Percentiles rank a stretch among this genome's conserved stretches.
Evolutionary conservation across 1,140 invertebrate species (phyloP).

Genomic region (Drosophila ananassae): DNA sequence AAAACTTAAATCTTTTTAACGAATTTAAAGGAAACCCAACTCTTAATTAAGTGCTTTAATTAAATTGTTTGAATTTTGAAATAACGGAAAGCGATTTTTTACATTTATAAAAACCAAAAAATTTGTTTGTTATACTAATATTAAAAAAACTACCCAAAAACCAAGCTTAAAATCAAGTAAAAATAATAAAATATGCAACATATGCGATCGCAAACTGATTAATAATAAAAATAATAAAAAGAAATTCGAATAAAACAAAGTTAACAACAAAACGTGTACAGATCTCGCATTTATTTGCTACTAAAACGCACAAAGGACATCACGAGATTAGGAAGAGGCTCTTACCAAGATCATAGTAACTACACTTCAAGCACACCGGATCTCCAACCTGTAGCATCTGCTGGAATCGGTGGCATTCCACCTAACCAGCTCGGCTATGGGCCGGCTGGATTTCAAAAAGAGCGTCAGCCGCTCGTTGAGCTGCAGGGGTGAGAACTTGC

Average conservation of each 20-base stretch:
- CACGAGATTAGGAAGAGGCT: slow-evolving; percentile 15
- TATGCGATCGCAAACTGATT: slow-evolving; percentile 50
- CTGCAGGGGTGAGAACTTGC: slow-evolving; percentile 77
- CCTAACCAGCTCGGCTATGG: slow-evolving; percentile 72
- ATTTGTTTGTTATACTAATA: slow-evolving; percentile 69
- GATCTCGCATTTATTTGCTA: slow-evolving; percentile 67
- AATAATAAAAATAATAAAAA: slow-evolving; percentile 34
- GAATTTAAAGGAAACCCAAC: slow-evolving; percentile 71
- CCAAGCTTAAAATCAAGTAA: slow-evolving; percentile 51
- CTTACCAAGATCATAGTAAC: neutral
- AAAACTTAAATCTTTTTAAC: slow-evolving; percentile 70
- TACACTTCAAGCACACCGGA: slow-evolving; percentile 61
- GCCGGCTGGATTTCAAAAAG: slow-evolving; percentile 78
- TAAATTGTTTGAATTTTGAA: slow-evolving; percentile 71
- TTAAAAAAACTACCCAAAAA: slow-evolving; percentile 48
- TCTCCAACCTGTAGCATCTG: slow-evolving; percentile 73
- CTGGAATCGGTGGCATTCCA: slow-evolving; percentile 77
- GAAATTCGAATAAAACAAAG: slow-evolving; percentile 51
- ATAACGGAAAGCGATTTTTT: slow-evolving; percentile 65
- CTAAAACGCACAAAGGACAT: slow-evolving; percentile 72
- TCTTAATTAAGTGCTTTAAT: slow-evolving; percentile 44
- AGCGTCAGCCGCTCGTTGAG: slow-evolving; percentile 74
- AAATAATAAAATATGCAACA: slow-evolving; percentile 39
- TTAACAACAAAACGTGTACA: slow-evolving; percentile 33
- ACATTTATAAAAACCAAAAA: slow-evolving; percentile 72